Evolutionary conservation across 1,140 invertebrate genomes (phyloP).

Genomic region (Orchesella cincta): DNA sequence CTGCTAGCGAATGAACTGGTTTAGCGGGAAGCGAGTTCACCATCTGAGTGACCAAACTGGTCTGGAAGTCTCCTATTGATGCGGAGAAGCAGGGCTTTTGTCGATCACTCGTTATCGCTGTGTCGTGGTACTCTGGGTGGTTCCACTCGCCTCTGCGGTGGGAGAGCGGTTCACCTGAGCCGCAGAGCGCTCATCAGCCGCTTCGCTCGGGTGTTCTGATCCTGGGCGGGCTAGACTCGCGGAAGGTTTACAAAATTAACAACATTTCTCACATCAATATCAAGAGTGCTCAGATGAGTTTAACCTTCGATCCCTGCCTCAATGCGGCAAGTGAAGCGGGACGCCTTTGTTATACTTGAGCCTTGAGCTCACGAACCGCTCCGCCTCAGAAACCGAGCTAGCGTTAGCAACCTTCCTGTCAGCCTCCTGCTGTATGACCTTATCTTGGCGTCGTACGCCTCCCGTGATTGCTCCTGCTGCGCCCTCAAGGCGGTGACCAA

Average conservation of each 20-base stretch:
- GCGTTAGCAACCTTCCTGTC: slow-evolving; percentile 4
- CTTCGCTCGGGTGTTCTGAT: slow-evolving; percentile 36
- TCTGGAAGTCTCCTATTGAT: slow-evolving; percentile 37
- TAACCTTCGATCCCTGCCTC: slow-evolving; percentile 40
- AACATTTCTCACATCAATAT: slow-evolving; percentile 2
- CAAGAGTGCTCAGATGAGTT: background rate
- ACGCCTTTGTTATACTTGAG: slow-evolving; percentile 42
- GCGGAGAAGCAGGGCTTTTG: background rate
- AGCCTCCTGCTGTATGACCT: background rate
- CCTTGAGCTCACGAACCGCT: slow-evolving; percentile 39
- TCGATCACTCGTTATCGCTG: background rate
- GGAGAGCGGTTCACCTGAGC: slow-evolving; percentile 38
- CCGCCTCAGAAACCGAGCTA: background rate
- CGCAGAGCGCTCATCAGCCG: slow-evolving; percentile 46
- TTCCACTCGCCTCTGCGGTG: slow-evolving; percentile 40
- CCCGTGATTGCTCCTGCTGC: background rate
- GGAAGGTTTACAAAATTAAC: background rate
- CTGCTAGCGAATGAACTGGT: slow-evolving; percentile 36
- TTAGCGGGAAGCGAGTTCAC: slow-evolving; percentile 40
- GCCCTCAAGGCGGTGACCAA: background rate
- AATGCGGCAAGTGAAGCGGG: slow-evolving; percentile 41
- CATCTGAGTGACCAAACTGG: slow-evolving; percentile 39
- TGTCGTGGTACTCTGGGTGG: slow-evolving; percentile 10
- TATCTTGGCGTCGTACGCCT: background rate
- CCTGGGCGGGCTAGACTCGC: slow-evolving; percentile 14